These are phyloP conservation scores for Apis florea DNA, from an alignment of 1,140 invertebrate genomes.

Conservation along the genomic window DNA sequence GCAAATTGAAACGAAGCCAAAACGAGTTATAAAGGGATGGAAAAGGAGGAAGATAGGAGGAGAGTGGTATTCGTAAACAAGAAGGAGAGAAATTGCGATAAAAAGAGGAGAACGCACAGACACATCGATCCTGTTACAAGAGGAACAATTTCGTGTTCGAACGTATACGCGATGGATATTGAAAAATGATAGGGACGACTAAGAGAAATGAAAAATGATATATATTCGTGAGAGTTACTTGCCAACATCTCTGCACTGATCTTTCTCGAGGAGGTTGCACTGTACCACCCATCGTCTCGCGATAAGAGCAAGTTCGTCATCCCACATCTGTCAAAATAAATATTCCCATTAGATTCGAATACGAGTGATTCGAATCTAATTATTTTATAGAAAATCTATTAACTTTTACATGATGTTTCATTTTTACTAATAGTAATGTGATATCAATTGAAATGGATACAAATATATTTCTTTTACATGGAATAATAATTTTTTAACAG, in stretches of 20 bases:
- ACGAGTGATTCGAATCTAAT: conserved; percentile 19
- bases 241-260: conserved; percentile 81
- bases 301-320: conserved; percentile 82
- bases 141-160: conserved; percentile 44
- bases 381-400: conserved; percentile 7
- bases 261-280: conserved; percentile 81
- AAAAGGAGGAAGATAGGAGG: neutral
- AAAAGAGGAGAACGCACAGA: neutral
- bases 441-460: no score
- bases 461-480: no score
- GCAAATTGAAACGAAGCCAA: conserved; percentile 3
- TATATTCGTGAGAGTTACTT: conserved; percentile 67
- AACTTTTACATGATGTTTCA: neutral
- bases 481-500: no score
- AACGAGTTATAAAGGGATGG: neutral
- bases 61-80: neutral
- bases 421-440: no score
- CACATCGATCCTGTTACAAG: neutral
- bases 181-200: conserved; percentile 58
- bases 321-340: conserved; percentile 80
- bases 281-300: conserved; percentile 84
- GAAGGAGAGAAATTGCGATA: neutral
- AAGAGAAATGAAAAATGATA: conserved; percentile 56
- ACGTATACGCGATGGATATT: conserved; percentile 48
- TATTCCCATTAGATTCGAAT: conserved; percentile 17